Base-by-base conservation (phyloP, 1,140 invertebrate genomes). In the Drosophila arawakana region DNA sequence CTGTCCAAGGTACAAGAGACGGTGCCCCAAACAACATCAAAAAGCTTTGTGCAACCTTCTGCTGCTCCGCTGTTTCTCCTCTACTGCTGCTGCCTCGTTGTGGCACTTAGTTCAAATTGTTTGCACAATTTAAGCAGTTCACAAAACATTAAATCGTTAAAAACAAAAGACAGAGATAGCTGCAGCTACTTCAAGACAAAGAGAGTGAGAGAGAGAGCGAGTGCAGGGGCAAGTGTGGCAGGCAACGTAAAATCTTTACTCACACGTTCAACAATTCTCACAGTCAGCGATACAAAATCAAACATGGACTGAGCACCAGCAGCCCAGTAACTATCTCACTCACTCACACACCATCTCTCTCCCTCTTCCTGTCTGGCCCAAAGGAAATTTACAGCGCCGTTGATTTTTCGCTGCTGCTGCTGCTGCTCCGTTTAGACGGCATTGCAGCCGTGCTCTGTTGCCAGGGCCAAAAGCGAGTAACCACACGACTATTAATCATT, bases 101-200 rank as follows among this genome's bases (percentile, higher is more conserved):
- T 79, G 84, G 72, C 77, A 88, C 83, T 88, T 88, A 88, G 80
- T 81, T 83, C 80, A 88, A 89, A 88, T 84, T 89, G 84, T 89
- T 89, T 88, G 84, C 84, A 89, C 84, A 88, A 89, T 88, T 89
- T 84, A 89, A 88, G 86, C 80, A 84, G 80, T 84, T 88, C 83
- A 88, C 80, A 83, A 88, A 88, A 88, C 83, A 88, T 88, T 88
- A 83, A 88, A 88, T 88, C 83, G 83, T 88, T 88, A 68, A 88
- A 80, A 80, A 76, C 79, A 84, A 81, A 49, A 54, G 72, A 58
- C 4, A 60, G 70, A 37, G 18, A 58, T 35, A 60, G 47, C 37
- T 7, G 13, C 11, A 58, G 9, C 5, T 15, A 41, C 15, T 13
- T 3, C 6, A n/a, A 49, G 25, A 63, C 35, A n/a, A 10, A 60